A percentile compares a stretch with the other conserved stretches of the same genome.
Evolutionary conservation across 2,888 invertebrate genomes (phyloP).

Genomic region (Choristoneura rosaceana): DNA sequence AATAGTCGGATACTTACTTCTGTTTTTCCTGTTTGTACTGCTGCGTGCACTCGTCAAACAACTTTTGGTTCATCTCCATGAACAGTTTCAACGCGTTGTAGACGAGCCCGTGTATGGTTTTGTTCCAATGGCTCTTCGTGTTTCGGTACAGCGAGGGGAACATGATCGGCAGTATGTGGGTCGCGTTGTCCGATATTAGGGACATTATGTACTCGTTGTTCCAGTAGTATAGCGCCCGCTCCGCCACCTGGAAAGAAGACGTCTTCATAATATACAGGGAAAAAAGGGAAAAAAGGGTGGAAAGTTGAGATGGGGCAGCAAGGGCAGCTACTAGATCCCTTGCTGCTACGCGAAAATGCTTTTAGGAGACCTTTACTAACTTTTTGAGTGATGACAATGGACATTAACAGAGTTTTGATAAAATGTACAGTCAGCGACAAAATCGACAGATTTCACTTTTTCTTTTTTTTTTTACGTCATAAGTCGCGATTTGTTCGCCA

Average conservation of each 20-base stretch:
- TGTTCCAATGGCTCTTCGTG: conserved; percentile 99
- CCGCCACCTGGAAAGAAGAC: conserved; percentile 92
- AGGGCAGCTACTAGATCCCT: too few species aligned
- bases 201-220: conserved; percentile 99
- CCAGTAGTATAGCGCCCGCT: conserved; percentile 99
- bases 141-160: conserved; percentile 99
- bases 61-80: conserved; percentile 99
- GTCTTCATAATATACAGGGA: too few species aligned
- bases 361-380: too few species aligned
- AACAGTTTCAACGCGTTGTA: conserved; percentile 99
- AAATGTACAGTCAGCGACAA: too few species aligned
- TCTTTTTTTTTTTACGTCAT: too few species aligned
- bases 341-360: too few species aligned
- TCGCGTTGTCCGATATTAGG: conserved; percentile 98
- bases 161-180: conserved; percentile 99
- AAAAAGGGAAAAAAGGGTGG: too few species aligned
- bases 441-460: too few species aligned
- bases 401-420: too few species aligned
- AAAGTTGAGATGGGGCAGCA: too few species aligned
- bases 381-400: too few species aligned
- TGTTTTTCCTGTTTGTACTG: conserved; percentile 95
- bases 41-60: conserved; percentile 99
- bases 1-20: conserved; percentile 83
- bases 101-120: conserved; percentile 99
- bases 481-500: too few species aligned